Evolutionary conservation across 2,113 vertebrate genomes (phyloP).

Genomic region (Pterocles burchelli): DNA sequence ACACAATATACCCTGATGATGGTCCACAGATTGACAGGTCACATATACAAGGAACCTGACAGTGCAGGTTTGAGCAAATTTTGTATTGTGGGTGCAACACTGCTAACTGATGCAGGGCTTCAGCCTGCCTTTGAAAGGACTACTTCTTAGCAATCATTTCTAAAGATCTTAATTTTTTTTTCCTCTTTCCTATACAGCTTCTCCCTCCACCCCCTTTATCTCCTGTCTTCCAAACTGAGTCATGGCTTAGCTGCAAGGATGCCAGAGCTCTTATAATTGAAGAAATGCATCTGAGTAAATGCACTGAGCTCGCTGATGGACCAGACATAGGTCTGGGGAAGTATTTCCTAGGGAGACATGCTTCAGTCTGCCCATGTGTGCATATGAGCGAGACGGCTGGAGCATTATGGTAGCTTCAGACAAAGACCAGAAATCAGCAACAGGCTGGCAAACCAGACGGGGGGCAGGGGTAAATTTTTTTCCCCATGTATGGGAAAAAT

Average conservation of each 20-base stretch:
- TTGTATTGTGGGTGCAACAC: not conserved
- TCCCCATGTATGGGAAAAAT: not conserved
- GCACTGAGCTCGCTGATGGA: not conserved
- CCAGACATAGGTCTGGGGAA: not conserved
- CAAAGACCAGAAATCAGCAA: not conserved
- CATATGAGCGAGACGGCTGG: rapidly evolving
- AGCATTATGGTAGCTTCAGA: not conserved
- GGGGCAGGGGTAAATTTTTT: rapidly evolving
- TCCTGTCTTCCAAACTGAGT: not conserved
- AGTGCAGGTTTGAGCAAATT: not conserved
- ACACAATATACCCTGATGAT: not conserved
- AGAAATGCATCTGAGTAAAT: not conserved
- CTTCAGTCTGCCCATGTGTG: not conserved
- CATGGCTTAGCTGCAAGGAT: not conserved
- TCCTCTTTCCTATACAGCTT: not conserved
- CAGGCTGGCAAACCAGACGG: not conserved
- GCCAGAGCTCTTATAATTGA: not conserved
- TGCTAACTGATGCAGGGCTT: not conserved
- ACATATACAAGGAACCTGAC: not conserved
- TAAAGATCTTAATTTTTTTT: not conserved
- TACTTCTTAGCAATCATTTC: not conserved
- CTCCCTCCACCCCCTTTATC: rapidly evolving
- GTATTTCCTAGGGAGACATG: not conserved
- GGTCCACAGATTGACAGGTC: not conserved
- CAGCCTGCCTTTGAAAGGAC: not conserved